Conservation (phyloP, 1,140 invertebrate genomes). For the Teleogryllus occipitalis region DNA sequence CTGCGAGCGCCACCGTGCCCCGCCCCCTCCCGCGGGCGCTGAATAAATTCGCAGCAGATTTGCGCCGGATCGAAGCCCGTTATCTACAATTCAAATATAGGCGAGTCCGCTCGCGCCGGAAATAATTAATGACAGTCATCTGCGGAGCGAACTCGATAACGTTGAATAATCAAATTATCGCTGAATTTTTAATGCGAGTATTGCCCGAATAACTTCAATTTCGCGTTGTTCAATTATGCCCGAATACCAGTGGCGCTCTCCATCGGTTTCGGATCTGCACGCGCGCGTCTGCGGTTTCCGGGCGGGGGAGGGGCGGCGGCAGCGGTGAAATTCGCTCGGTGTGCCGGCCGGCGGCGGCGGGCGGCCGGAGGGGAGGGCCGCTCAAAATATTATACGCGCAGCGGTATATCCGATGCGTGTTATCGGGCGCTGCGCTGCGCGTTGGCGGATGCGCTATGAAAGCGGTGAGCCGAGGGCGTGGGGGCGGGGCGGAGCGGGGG, state of each 20-base stretch:
- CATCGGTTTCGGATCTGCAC: background rate
- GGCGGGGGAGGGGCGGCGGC: background rate
- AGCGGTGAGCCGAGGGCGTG: slow-evolving; percentile 36
- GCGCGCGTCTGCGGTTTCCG: background rate
- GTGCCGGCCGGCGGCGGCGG: no score
- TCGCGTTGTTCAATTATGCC: slow-evolving; percentile 3
- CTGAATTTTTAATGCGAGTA: slow-evolving; percentile 5
- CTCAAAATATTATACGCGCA: background rate
- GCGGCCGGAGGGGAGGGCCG: background rate
- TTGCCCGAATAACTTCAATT: slow-evolving; percentile 4
- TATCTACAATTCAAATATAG: slow-evolving; percentile 6
- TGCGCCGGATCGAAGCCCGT: background rate
- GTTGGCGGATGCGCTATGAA: no score
- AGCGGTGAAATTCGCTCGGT: background rate
- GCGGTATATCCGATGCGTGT: background rate
- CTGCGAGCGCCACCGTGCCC: background rate
- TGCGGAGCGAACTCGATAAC: background rate
- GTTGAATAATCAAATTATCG: slow-evolving; percentile 5
- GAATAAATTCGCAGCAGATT: background rate
- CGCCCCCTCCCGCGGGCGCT: background rate
- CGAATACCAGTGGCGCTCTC: slow-evolving; percentile 2
- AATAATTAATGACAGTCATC: slow-evolving; percentile 1
- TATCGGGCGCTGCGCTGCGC: slow-evolving; percentile 23
- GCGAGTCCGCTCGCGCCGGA: background rate
- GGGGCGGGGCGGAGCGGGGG: no score